These are phyloP conservation scores for Odiellus spinosus DNA, from an alignment of 2,888 invertebrate genomes.

Conservation along the genomic window DNA sequence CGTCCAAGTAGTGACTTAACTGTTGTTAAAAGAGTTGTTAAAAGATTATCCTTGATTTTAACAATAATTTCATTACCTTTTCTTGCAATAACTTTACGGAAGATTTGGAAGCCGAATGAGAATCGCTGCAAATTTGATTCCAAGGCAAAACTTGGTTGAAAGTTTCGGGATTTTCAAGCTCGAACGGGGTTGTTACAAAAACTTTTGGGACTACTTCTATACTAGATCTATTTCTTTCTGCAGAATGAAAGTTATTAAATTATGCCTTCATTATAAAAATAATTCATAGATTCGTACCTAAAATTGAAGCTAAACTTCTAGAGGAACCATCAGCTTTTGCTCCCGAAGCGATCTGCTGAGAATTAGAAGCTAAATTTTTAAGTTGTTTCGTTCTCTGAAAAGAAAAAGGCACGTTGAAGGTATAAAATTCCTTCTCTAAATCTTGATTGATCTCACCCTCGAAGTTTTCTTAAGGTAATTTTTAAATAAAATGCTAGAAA, in stretches of 20 bases:
- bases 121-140: slow-evolving; percentile 27
- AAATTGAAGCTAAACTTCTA: no score
- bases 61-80: slow-evolving; percentile 42
- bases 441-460: background rate
- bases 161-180: slow-evolving; percentile 54
- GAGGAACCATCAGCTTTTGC: no score
- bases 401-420: no score
- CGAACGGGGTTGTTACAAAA: no score
- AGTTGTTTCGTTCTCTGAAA: slow-evolving; percentile 7
- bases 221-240: slow-evolving; percentile 35
- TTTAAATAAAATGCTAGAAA: slow-evolving; percentile 69
- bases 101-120: slow-evolving; percentile 21
- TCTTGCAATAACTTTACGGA: slow-evolving; percentile 50
- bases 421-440: background rate
- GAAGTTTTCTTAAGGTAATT: slow-evolving; percentile 56
- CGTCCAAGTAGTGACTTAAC: slow-evolving; percentile 83
- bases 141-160: slow-evolving; percentile 73
- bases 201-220: background rate
- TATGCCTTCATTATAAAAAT: no score
- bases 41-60: no score
- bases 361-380: background rate
- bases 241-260: no score
- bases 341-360: no score
- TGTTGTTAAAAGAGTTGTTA: slow-evolving; percentile 23
- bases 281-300: no score